phyloP scores from a whole-genome alignment of 2,888 invertebrate genomes.

The Ochlodes sylvanus region DNA sequence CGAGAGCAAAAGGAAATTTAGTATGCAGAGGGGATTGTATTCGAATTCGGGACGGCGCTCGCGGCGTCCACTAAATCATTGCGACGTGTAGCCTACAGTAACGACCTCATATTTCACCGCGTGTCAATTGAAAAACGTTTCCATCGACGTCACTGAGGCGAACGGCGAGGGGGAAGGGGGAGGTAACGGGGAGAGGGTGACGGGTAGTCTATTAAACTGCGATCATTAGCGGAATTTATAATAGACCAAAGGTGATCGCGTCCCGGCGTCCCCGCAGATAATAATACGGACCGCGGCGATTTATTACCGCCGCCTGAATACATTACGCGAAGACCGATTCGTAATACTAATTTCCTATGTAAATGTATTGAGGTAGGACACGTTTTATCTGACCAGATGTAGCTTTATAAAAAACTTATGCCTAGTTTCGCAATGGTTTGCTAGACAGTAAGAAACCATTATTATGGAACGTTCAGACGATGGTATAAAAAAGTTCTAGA shows the following conservation, averaged over 20 bases:
- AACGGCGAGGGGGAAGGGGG: neutral
- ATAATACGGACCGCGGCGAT: conserved; percentile 22
- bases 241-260: conserved; percentile 18
- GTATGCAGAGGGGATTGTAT: conserved; percentile 36
- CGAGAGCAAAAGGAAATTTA: conserved; percentile 24
- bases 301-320: conserved; percentile 25
- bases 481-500: no score
- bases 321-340: conserved; percentile 9
- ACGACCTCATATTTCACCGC: conserved; percentile 36
- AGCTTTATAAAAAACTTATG: no score
- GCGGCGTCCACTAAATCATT: conserved; percentile 32
- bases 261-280: conserved; percentile 25
- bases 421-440: no score
- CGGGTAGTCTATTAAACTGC: conserved; percentile 1
- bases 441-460: no score
- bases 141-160: conserved; percentile 13
- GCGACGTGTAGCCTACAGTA: conserved; percentile 33
- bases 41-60: conserved; percentile 29
- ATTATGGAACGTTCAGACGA: no score
- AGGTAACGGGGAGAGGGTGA: no score
- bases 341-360: conserved; percentile 1
- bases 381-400: no score
- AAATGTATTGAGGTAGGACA: neutral
- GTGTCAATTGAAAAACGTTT: conserved; percentile 37
- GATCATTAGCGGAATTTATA: conserved; percentile 23